Conservation (phyloP, 2,888 invertebrate genomes). For the Ptilodon capucinus region DNA sequence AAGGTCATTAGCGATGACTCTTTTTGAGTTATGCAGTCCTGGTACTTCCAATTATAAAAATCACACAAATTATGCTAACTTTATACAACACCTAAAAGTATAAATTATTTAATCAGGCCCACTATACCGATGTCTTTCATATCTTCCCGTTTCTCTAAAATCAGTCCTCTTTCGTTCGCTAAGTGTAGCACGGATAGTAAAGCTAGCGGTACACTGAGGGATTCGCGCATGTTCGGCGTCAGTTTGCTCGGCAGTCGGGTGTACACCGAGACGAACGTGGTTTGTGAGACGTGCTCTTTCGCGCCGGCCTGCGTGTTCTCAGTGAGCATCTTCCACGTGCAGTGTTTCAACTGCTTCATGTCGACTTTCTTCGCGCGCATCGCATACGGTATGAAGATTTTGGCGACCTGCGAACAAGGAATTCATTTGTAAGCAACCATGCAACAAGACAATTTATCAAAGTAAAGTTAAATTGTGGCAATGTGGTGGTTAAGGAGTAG, state of each 20-base stretch:
- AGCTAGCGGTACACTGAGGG: constrained; percentile 89
- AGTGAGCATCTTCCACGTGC: constrained; percentile 86
- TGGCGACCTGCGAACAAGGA: constrained; percentile 81
- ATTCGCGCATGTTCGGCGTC: constrained; percentile 84
- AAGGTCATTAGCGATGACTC: neutral
- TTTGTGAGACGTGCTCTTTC: constrained; percentile 63
- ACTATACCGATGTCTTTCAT: constrained; percentile 79
- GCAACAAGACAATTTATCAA: too few species aligned
- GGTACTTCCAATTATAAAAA: neutral
- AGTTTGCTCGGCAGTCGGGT: constrained; percentile 81
- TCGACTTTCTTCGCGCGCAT: constrained; percentile 93
- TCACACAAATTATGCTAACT: constrained; percentile 4
- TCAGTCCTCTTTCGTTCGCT: constrained; percentile 89
- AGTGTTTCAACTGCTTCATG: constrained; percentile 91
- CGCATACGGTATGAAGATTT: constrained; percentile 90
- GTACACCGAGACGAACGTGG: constrained; percentile 83
- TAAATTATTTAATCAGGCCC: constrained; percentile 55
- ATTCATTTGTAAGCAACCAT: neutral
- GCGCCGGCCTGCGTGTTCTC: constrained; percentile 52
- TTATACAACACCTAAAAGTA: constrained; percentile 6
- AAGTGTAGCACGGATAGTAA: constrained; percentile 92
- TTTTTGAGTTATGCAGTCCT: neutral
- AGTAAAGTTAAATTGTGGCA: too few species aligned
- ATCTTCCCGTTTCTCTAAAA: constrained; percentile 76
- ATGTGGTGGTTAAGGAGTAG: too few species aligned